Evolutionary conservation across 2,797 vertebrate genomes (phyloP), one percentile per base, ranked within the genome.

Genomic region (Intellagama lesueurii): DNA sequence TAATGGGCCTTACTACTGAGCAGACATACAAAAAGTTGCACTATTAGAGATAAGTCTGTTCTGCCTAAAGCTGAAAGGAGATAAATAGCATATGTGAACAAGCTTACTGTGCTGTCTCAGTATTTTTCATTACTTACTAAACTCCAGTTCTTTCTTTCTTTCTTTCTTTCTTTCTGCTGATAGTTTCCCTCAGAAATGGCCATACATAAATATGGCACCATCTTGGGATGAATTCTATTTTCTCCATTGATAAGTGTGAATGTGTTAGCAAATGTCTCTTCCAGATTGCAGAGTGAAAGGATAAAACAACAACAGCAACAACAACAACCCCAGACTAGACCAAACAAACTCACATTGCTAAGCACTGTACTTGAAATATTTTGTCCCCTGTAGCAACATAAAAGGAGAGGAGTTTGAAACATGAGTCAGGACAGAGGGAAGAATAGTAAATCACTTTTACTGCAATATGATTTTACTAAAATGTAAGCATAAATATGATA

Each of bases 401-500:
- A 88, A 78, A 88, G 32, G 60, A 88, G 47, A 88, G 30, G 47
- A 47, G 77, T 84, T 78, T 92, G 52, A 91, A 92, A 89, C 26
- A 60, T 68, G 75, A 14, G 0, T 90, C 68, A 85, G 19, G 88
- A 9, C 76, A 14, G 73, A 88, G 19, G 82, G 73, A 26, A 87
- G 40, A 75, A 68, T 75, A 87, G 49, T 47, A 76, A 91, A 91
- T 85, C 8, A 69, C 49, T 86, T 40, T 16, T 91, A 85, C 89
- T 86, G 81, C 47, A 3, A 66, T 85, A 80, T 92, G 92, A 68
- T 92, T 91, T 91, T 88, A 56, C 72, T 90, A 89, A 90, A 32
- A 32, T 78, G 72, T 44, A 32, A 87, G 0, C 5, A 86, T 12
- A 81, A 83, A 80, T 40, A 19, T 2, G 35, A 28, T 87, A 35